A percentile compares a stretch with the other conserved stretches of the same genome.
Conservation (phyloP, 1,140 invertebrate species). For the Asbolus verrucosus region DNA sequence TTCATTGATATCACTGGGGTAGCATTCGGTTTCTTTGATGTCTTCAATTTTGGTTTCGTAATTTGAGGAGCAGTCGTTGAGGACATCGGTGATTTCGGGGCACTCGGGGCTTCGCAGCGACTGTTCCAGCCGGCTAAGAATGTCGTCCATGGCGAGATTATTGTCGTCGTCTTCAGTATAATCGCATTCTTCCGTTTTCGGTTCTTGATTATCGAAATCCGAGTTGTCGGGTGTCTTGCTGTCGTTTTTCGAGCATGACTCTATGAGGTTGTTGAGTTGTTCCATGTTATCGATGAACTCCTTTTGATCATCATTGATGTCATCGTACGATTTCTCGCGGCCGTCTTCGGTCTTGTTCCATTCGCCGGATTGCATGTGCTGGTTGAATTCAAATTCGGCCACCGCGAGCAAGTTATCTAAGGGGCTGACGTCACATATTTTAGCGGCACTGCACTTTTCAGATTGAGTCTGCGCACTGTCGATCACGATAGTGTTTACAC, state of each 20-base stretch:
- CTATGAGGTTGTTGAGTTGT: constrained; percentile 55
- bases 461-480: constrained; percentile 53
- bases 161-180: constrained; percentile 73
- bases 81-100: constrained; percentile 53
- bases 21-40: constrained; percentile 48
- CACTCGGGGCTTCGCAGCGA: constrained; percentile 69
- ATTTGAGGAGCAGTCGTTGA: too few relatives aligned
- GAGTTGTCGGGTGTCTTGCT: constrained; percentile 46
- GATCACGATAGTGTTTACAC: constrained; percentile 59
- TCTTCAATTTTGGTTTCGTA: constrained; percentile 37
- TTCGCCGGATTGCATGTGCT: constrained; percentile 63
- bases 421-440: constrained; percentile 64
- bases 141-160: constrained; percentile 71
- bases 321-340: too few relatives aligned
- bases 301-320: constrained; percentile 48
- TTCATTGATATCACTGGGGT: constrained; percentile 47
- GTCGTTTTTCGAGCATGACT: constrained; percentile 51
- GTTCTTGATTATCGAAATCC: constrained; percentile 34
- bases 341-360: constrained; percentile 55
- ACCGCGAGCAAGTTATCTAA: constrained; percentile 72
- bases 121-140: constrained; percentile 70
- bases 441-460: constrained; percentile 60
- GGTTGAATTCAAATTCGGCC: constrained; percentile 70
- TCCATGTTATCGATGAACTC: constrained; percentile 56
- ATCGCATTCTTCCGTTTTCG: constrained; percentile 63